Percentiles rank a stretch among this genome's conserved stretches.
phyloP scores from a whole-genome alignment of 2,888 invertebrate genomes.

The Pteria penguin region DNA sequence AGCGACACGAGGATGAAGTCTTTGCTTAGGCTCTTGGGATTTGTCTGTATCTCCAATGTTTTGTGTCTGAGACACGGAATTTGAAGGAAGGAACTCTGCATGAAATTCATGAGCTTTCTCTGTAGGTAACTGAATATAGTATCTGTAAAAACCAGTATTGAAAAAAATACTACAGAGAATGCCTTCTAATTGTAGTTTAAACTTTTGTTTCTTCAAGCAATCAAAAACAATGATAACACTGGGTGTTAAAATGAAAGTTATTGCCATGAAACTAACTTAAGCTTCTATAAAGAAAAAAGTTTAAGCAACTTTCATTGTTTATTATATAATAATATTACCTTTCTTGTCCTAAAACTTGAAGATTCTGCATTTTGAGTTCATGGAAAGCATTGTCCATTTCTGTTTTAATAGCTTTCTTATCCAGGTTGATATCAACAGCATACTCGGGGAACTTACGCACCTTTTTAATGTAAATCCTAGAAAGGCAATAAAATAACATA shows the following conservation, averaged over 20 bases:
- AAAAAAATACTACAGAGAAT: neutral
- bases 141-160: slow-evolving; percentile 62
- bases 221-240: no score
- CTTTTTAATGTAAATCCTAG: slow-evolving; percentile 79
- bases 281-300: no score
- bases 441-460: slow-evolving; percentile 78
- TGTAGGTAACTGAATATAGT: slow-evolving; percentile 79
- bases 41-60: slow-evolving; percentile 8
- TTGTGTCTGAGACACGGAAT: slow-evolving; percentile 2
- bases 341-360: slow-evolving; percentile 74
- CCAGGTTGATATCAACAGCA: slow-evolving; percentile 70
- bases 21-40: slow-evolving; percentile 27
- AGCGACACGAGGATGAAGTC: slow-evolving; percentile 75
- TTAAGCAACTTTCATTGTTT: neutral
- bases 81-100: slow-evolving; percentile 43
- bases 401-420: slow-evolving; percentile 75
- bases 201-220: no score
- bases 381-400: slow-evolving; percentile 79
- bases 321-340: slow-evolving; percentile 60
- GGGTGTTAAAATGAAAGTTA: no score
- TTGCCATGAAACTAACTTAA: no score
- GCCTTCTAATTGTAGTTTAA: no score
- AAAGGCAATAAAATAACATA: no score
- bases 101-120: slow-evolving; percentile 79
- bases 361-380: slow-evolving; percentile 70